Conservation (phyloP, 2,888 invertebrate species). For the Drosophila borealis region DNA sequence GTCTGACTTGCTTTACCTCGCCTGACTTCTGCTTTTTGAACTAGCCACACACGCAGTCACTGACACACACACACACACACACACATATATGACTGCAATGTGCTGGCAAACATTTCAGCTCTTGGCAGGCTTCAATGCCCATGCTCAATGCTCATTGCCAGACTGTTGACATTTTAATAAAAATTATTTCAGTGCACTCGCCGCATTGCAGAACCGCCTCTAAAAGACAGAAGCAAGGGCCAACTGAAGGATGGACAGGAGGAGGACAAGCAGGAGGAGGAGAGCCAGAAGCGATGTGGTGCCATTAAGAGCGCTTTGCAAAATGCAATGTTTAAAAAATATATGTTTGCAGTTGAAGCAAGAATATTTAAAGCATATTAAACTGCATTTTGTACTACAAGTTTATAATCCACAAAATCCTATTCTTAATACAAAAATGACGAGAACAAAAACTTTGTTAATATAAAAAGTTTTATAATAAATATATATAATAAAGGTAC, state of each 20-base stretch:
- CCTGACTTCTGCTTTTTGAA: constrained; percentile 17
- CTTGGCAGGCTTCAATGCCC: constrained; percentile 70
- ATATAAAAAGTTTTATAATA: too few relatives aligned
- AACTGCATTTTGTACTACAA: constrained; percentile 15
- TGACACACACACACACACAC: constrained; percentile 1
- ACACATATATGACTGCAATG: constrained; percentile 46
- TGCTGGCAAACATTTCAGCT: constrained; percentile 70
- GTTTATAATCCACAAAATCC: constrained; percentile 8
- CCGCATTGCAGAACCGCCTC: constrained; percentile 70
- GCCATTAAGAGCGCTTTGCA: constrained; percentile 29
- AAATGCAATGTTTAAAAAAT: constrained; percentile 32
- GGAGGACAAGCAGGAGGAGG: background rate
- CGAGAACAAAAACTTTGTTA: too few relatives aligned
- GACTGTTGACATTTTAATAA: constrained; percentile 80
- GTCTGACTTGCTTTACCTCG: constrained; percentile 36
- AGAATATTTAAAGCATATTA: constrained; percentile 37
- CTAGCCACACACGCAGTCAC: background rate
- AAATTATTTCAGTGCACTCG: constrained; percentile 74
- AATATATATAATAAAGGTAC: too few relatives aligned
- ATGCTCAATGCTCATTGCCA: constrained; percentile 71
- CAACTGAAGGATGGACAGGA: constrained; percentile 4
- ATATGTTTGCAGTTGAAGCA: constrained; percentile 25
- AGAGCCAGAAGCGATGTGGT: constrained; percentile 4
- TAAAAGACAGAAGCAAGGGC: constrained; percentile 33
- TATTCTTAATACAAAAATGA: background rate